Evolutionary conservation across 2,888 invertebrate species (phyloP), one percentile per base, ranked within the genome.

Genomic region (Colostygia pectinataria): DNA sequence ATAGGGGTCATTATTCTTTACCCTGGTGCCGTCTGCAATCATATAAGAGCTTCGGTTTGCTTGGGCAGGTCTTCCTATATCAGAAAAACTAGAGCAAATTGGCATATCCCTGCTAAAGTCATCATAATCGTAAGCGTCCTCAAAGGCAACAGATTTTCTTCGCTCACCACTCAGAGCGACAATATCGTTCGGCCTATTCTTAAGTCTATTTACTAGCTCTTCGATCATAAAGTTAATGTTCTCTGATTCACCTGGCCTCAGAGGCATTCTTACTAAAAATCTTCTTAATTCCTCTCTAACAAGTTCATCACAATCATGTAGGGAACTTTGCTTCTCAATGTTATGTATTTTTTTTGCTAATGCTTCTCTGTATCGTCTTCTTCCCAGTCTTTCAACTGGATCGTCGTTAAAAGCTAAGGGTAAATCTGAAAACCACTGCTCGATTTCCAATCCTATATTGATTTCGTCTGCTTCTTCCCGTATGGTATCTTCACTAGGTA

Each of bases 361-460:
- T n/a, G 56, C 44, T 14, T 83, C 74, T 57, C 70, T 68, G 18
- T 71, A 52, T 37, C 63, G 66, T 20, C 58, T 68, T 41, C 64
- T 72, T 32, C 70, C 64, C 14, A 72, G 38, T 13, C 59, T 55
- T 14, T 71, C 66, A n/a, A 45, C 23, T 2, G 49, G n/a, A 10
- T 65, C 53, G 12, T 67, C 44, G 18, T 65, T 61, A 50, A 57
- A 43, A 9, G 63, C 15, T 10, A 77, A 23, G 1, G 82, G 80
- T 25, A 86, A 56, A 39, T 80, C 77, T n/a, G 59, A 53, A 53
- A 77, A 69, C 86, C 86, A 87, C 18, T 78, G 68, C 14, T 80
- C 79, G 1, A 87, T 66, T 62, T 85, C 86, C 0, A 69, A 44
- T 3, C 68, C 70, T 10, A 86, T 44, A 10, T 80, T 48, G 37